Percentiles rank a stretch among this genome's conserved stretches.
Conservation (phyloP, 1,140 invertebrate genomes). For the Microplitis mediator region DNA sequence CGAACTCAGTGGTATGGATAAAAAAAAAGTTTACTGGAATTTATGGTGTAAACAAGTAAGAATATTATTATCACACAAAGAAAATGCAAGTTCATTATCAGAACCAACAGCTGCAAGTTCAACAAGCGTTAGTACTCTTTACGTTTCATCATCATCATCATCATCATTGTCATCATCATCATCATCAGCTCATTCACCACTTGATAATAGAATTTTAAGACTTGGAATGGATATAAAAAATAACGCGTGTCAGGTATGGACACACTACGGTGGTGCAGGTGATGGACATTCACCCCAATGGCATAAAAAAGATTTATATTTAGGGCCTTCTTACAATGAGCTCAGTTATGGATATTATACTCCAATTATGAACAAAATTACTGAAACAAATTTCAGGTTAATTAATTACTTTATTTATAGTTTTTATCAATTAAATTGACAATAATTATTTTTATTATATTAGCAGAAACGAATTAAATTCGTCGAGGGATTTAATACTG, state of each 20-base stretch:
- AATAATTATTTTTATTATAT: too few species aligned
- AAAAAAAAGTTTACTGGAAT: slow-evolving; percentile 58
- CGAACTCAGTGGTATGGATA: slow-evolving; percentile 46
- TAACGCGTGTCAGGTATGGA: slow-evolving; percentile 32
- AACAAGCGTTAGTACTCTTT: slow-evolving; percentile 56
- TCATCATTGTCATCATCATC: too few species aligned
- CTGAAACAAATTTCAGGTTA: slow-evolving; percentile 29
- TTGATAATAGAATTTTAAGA: too few species aligned
- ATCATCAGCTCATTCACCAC: too few species aligned
- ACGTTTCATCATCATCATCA: slow-evolving; percentile 41
- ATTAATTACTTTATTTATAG: neutral
- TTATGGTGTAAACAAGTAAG: slow-evolving; percentile 64
- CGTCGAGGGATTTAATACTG: neutral
- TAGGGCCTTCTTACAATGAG: slow-evolving; percentile 44
- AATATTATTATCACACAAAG: slow-evolving; percentile 48
- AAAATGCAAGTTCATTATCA: slow-evolving; percentile 58
- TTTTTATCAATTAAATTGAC: neutral
- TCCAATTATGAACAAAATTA: slow-evolving; percentile 41
- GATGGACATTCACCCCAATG: slow-evolving; percentile 36
- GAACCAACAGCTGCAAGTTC: slow-evolving; percentile 64
- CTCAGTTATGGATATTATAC: slow-evolving; percentile 41
- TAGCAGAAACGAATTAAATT: too few species aligned
- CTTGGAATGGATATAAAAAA: slow-evolving; percentile 8
- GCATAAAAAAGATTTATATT: slow-evolving; percentile 44
- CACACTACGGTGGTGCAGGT: slow-evolving; percentile 40